phyloP scores from a whole-genome alignment of 2,888 invertebrate species.

The Mythimna loreyi region DNA sequence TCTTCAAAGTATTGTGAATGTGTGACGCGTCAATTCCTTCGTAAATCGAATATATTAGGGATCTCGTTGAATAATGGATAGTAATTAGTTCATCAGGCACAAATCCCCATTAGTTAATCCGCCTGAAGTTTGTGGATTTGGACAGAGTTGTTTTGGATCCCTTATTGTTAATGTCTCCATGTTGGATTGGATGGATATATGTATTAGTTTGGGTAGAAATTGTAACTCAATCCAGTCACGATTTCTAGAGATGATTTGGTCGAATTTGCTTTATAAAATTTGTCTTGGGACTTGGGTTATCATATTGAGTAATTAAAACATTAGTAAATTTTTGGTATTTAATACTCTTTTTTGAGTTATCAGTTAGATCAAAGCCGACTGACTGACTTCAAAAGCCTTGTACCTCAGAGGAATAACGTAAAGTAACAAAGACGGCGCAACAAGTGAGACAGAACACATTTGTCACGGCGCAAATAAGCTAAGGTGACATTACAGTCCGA shows the following conservation, averaged over 20 bases:
- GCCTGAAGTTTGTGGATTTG: conserved; percentile 38
- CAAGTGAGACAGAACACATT: conserved; percentile 66
- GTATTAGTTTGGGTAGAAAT: not conserved
- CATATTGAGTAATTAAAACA: not conserved
- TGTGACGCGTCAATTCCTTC: conserved; percentile 19
- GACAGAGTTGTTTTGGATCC: conserved; percentile 14
- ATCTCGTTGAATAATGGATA: conserved; percentile 47
- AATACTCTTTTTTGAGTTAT: not conserved
- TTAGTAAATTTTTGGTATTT: not conserved
- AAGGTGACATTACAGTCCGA: conserved; percentile 57
- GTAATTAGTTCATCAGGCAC: conserved; percentile 44
- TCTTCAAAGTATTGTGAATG: conserved; percentile 9
- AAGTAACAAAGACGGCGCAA: conserved; percentile 55
- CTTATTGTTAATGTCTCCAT: conserved; percentile 19
- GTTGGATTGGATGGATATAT: conserved; percentile 6
- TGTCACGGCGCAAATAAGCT: conserved; percentile 62
- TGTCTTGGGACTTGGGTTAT: not conserved
- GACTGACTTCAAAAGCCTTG: conserved; percentile 21
- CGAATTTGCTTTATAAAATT: not conserved
- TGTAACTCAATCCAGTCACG: not conserved
- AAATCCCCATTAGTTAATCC: conserved; percentile 50
- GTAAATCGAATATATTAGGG: conserved; percentile 38
- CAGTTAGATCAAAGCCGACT: not conserved
- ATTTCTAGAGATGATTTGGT: not conserved
- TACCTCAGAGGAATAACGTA: conserved; percentile 43